Evolutionary conservation across 2,113 vertebrate genomes (phyloP).

Genomic region (Orthonyx spaldingii): DNA sequence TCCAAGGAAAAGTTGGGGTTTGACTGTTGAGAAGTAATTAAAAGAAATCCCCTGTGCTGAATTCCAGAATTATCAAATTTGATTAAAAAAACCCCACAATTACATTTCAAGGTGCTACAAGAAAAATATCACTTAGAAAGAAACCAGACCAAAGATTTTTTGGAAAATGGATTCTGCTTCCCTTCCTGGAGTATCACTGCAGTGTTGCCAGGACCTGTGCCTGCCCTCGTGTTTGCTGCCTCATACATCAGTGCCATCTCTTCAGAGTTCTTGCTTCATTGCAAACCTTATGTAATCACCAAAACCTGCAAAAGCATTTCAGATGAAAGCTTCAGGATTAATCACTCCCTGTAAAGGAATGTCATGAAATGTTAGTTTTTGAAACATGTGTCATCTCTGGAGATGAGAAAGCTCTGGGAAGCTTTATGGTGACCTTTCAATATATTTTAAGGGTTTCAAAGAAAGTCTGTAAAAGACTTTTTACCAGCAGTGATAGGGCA

Average conservation of each 20-base stretch:
- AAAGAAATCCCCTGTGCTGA: not conserved
- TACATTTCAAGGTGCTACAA: not conserved
- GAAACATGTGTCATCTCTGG: not conserved
- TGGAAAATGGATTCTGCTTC: not conserved
- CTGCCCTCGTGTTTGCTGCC: not conserved
- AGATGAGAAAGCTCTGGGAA: not conserved
- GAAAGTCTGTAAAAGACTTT: not conserved
- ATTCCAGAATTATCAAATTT: not conserved
- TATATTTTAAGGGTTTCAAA: not conserved
- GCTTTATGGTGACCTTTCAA: not conserved
- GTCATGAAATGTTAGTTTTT: not conserved
- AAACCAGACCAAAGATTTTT: not conserved
- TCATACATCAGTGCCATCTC: not conserved
- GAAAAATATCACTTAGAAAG: not conserved
- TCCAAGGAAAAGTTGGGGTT: rapidly evolving
- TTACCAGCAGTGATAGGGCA: not conserved
- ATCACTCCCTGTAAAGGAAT: not conserved
- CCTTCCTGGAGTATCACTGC: not conserved
- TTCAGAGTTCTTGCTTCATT: not conserved
- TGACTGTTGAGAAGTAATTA: not conserved
- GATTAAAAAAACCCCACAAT: rapidly evolving
- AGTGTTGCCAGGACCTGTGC: not conserved
- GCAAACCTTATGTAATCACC: not conserved
- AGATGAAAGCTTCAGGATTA: not conserved
- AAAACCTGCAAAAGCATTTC: not conserved